Evolutionary conservation across 2,113 vertebrate species (phyloP), one percentile per base, ranked within the genome.

Genomic region (Pimephales promelas): DNA sequence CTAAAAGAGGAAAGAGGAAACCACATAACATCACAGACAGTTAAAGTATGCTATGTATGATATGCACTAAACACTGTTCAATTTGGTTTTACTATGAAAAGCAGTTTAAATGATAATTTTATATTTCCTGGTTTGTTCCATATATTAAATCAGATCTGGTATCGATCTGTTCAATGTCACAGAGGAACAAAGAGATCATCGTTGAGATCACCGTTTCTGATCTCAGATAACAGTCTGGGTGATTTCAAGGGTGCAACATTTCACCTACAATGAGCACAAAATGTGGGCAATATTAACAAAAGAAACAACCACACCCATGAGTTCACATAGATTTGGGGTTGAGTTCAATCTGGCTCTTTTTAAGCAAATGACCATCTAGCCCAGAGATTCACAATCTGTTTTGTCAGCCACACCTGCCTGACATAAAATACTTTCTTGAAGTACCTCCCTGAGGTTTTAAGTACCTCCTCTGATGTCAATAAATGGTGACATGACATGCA

Each of bases 1-100:
- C 98, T 99, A 92, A 3, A 61, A 66, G 20, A 81, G 14, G 4
- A 76, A 74, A 28, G 64, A 7, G 40, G 16, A 84, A 49, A 81
- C 22, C 61, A 82, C 34, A 74, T 20, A 47, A 31, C 22, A 22
- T 24, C 64, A 47, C 56, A 45, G 8, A 73, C 24, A 20, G 8
- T 26, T 47, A 9, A 45, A 47, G 16, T 26, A 10, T 22, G 40
- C 24, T 6, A 24, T 22, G 1, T 22, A 40, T 3, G 10, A n/a
- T n/a, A 77, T 5, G 34, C 24, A 34, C 47, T 57, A 6, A 76
- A 56, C 49, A 31, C 2, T 20, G 52, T 54, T n/a, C n/a, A n/a
- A n/a, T n/a, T n/a, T n/a, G n/a, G n/a, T n/a, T n/a, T n/a, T n/a
- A n/a, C 3, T 20, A 10, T 4, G 10, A 43, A 43, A 71, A 14